phyloP scores from a whole-genome alignment of 2,888 invertebrate species.

The Chrysomela aeneicollis region DNA sequence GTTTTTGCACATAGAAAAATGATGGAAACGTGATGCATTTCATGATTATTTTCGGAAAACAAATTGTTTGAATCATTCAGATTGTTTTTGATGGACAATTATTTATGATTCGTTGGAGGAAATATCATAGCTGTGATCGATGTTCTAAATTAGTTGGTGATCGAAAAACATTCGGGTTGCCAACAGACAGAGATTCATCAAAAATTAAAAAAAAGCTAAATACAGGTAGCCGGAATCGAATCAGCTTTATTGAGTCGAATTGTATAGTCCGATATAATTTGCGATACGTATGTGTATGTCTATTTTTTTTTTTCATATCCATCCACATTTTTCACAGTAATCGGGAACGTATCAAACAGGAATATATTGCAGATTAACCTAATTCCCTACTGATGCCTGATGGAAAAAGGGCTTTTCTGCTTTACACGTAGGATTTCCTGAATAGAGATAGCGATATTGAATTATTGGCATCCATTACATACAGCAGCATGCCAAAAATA shows the following conservation, averaged over 20 bases:
- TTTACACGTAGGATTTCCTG: neutral
- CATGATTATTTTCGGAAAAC: neutral
- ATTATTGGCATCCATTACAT: neutral
- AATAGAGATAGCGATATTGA: neutral
- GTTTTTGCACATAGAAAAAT: neutral
- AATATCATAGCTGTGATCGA: too few species aligned
- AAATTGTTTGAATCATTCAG: neutral
- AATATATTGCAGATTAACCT: neutral
- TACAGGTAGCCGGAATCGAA: too few species aligned
- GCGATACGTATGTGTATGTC: too few species aligned
- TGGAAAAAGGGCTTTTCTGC: neutral
- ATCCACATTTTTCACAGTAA: neutral
- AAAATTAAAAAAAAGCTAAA: too few species aligned
- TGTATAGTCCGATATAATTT: too few species aligned
- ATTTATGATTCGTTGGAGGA: too few species aligned
- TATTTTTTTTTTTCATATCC: neutral
- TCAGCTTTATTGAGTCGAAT: too few species aligned
- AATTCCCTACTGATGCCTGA: neutral
- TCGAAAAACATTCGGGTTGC: too few species aligned
- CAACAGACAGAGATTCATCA: too few species aligned
- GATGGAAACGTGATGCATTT: neutral
- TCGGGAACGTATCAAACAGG: neutral
- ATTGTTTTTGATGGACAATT: slow-evolving; percentile 10
- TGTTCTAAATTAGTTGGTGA: slow-evolving; percentile 7
- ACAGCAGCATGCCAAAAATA: neutral